Percentiles rank a stretch among this genome's conserved stretches.
Evolutionary conservation across 2,888 invertebrate species (phyloP).

Genomic region (Temnothorax ravouxi): DNA sequence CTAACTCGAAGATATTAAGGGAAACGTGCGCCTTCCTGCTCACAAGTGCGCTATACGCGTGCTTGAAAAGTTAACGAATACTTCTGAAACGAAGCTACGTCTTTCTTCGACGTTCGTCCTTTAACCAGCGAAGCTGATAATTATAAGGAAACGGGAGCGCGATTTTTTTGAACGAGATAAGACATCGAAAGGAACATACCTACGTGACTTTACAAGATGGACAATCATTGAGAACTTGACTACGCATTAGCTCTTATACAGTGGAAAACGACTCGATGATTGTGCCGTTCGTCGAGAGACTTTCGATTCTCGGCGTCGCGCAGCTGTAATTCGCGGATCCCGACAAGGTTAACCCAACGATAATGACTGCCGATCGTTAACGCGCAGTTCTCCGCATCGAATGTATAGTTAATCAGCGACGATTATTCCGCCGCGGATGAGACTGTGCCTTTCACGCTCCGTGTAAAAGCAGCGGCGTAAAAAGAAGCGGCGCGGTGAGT

Average conservation of each 20-base stretch:
- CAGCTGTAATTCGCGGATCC: background rate
- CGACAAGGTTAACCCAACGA: constrained; percentile 35
- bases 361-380: constrained; percentile 22
- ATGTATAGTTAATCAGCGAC: constrained; percentile 36
- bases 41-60: background rate
- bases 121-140: background rate
- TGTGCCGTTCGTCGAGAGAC: background rate
- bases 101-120: background rate
- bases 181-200: background rate
- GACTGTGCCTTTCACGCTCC: constrained; percentile 27
- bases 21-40: background rate
- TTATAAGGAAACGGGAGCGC: background rate
- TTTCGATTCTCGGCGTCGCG: constrained; percentile 11
- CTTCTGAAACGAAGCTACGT: background rate
- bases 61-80: background rate
- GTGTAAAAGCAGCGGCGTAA: constrained; percentile 25
- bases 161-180: background rate
- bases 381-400: background rate
- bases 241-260: background rate
- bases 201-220: background rate
- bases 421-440: constrained; percentile 36
- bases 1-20: background rate
- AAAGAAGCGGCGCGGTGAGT: constrained; percentile 38
- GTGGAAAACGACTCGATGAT: constrained; percentile 20
- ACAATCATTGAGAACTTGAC: background rate